These are phyloP conservation scores for Gymnoscopelus braueri DNA, from an alignment of 2,797 vertebrate species.

Conservation along the genomic window DNA sequence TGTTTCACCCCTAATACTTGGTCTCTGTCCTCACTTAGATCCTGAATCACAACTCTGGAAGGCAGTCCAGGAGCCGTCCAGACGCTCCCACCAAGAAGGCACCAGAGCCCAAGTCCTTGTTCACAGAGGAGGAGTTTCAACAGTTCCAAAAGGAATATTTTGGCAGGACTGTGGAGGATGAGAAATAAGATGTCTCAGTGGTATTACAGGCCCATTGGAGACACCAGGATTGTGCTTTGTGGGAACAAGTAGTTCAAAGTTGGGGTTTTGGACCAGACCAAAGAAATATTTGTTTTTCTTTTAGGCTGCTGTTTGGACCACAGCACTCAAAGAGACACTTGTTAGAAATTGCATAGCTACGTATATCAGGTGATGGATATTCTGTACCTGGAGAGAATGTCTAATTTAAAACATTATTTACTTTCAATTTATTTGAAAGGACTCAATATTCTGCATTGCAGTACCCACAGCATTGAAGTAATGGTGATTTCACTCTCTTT, in stretches of 20 bases:
- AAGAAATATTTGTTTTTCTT: not conserved
- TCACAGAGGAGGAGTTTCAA: slow-evolving; percentile 81
- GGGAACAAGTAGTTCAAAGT: not conserved
- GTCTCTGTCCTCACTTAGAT: slow-evolving; percentile 61
- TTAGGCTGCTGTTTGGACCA: too few species aligned
- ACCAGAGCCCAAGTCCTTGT: slow-evolving; percentile 65
- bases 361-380: too few species aligned
- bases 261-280: not conserved
- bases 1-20: too few species aligned
- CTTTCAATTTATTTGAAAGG: too few species aligned
- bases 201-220: not conserved
- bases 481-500: too few species aligned
- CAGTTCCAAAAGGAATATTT: slow-evolving; percentile 85
- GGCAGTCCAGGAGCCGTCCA: slow-evolving; percentile 68
- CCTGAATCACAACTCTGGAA: slow-evolving; percentile 60
- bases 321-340: too few species aligned
- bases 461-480: too few species aligned
- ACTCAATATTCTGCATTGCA: too few species aligned
- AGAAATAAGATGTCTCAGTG: slow-evolving; percentile 26
- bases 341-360: too few species aligned
- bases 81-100: slow-evolving; percentile 33
- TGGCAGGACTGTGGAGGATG: slow-evolving; percentile 66
- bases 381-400: too few species aligned
- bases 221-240: not conserved
- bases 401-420: too few species aligned